Evolutionary conservation across 2,888 invertebrate species (phyloP).

Genomic region (Erebia epiphron): DNA sequence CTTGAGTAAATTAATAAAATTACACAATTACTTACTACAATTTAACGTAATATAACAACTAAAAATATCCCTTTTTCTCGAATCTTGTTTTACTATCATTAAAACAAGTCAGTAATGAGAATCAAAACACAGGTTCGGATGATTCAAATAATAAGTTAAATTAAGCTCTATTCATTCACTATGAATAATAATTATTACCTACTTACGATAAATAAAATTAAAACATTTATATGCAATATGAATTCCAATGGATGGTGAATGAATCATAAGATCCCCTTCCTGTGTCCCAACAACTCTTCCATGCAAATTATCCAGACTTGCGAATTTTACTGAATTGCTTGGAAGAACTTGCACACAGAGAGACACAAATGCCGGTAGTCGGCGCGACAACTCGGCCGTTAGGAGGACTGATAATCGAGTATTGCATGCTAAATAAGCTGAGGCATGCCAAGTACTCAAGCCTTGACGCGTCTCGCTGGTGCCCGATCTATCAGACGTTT

Average conservation of each 20-base stretch:
- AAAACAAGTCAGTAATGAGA: background rate
- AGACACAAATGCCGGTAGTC: constrained; percentile 58
- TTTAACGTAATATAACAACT: too few species aligned
- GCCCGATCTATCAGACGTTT: constrained; percentile 56
- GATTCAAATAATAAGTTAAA: background rate
- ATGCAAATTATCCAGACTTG: constrained; percentile 33
- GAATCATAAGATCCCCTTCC: constrained; percentile 42
- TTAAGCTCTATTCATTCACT: background rate
- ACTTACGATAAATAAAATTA: background rate
- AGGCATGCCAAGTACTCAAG: constrained; percentile 37
- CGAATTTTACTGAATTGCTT: constrained; percentile 30
- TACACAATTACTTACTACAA: too few species aligned
- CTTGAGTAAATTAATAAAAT: too few species aligned
- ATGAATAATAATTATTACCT: background rate
- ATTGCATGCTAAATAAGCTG: constrained; percentile 65
- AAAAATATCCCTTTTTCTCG: too few species aligned
- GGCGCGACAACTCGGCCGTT: constrained; percentile 64
- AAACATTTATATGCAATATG: constrained; percentile 15
- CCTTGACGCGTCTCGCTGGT: constrained; percentile 41
- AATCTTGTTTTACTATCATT: background rate
- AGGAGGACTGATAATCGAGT: constrained; percentile 59
- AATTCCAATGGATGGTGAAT: constrained; percentile 29
- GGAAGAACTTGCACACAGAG: constrained; percentile 25
- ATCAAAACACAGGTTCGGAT: background rate
- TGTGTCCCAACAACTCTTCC: constrained; percentile 33